These are phyloP conservation scores for Benitochromis conjunctus DNA, from an alignment of 2,113 vertebrate genomes.

Conservation along the genomic window DNA sequence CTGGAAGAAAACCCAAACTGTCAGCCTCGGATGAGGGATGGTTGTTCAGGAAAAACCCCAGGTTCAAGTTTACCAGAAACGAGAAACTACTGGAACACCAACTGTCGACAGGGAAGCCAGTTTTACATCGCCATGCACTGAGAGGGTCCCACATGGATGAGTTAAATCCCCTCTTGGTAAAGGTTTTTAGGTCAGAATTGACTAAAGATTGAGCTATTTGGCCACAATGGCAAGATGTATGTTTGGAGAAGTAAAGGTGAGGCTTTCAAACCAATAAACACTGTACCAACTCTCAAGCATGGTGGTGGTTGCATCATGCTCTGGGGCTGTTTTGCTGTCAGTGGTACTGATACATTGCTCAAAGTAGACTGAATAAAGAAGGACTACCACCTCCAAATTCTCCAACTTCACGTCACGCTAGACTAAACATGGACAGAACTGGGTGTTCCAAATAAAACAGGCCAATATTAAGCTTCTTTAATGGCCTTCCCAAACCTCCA, in stretches of 20 bases:
- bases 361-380: not conserved
- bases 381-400: too few relatives aligned
- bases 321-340: not conserved
- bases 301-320: not conserved
- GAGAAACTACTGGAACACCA: not conserved
- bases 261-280: not conserved
- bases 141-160: not conserved
- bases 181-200: not conserved
- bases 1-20: not conserved
- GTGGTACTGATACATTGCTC: not conserved
- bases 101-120: not conserved
- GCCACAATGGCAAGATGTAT: not conserved
- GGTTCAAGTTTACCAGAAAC: not conserved
- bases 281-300: not conserved
- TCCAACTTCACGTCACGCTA: not conserved
- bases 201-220: not conserved
- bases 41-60: not conserved
- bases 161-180: not conserved
- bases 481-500: not conserved
- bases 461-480: not conserved
- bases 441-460: not conserved
- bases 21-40: not conserved
- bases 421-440: not conserved
- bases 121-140: not conserved
- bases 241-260: not conserved